phyloP scores from a whole-genome alignment of 2,797 vertebrate genomes.

The Eremophila alpestris region DNA sequence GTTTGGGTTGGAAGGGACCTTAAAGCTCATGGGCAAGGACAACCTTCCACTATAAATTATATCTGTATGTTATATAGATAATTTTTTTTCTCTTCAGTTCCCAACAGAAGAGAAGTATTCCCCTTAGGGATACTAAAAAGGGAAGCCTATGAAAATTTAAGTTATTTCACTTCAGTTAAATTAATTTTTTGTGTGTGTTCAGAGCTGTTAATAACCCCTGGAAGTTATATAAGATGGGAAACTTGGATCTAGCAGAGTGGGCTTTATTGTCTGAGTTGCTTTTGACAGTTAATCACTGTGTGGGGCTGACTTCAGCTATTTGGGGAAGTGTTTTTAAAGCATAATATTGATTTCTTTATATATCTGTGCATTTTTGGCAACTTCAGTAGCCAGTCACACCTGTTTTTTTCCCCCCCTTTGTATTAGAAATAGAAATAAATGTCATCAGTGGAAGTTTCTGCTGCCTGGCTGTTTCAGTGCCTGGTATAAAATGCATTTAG shows the following conservation, averaged over 20 bases:
- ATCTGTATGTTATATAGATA: not conserved
- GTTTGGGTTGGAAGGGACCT: not conserved
- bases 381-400: not conserved
- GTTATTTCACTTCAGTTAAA: not conserved
- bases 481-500: not conserved
- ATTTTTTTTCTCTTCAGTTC: not conserved
- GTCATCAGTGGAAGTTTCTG: not conserved
- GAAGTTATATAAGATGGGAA: not conserved
- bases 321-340: not conserved
- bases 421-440: not conserved
- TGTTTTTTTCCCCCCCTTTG: accelerated
- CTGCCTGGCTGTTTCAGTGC: not conserved
- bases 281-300: not conserved
- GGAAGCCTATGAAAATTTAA: not conserved
- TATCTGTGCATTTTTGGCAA: not conserved
- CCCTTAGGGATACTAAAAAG: not conserved
- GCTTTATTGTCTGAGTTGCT: not conserved
- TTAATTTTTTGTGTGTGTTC: not conserved
- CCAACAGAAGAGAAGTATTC: not conserved
- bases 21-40: not conserved
- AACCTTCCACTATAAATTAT: not conserved
- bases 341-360: not conserved
- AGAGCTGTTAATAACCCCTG: not conserved
- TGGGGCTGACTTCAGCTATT: not conserved
- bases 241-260: not conserved